phyloP scores from a whole-genome alignment of 2,113 vertebrate species.

The Alethe castanea region DNA sequence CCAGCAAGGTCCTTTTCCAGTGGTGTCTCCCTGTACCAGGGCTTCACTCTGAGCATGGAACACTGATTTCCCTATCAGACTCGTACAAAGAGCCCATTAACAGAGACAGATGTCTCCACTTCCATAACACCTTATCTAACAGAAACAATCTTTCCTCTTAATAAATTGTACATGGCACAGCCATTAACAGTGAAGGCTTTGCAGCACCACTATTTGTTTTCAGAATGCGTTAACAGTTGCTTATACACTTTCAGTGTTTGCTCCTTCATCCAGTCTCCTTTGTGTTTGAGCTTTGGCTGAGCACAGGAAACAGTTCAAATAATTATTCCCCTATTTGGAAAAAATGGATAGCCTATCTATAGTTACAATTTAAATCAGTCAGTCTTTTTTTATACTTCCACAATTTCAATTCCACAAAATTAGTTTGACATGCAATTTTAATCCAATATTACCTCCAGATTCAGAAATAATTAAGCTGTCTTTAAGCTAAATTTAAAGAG shows the following conservation, averaged over 20 bases:
- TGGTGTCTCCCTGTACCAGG: background rate
- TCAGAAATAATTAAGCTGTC: constrained; percentile 26
- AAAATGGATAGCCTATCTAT: background rate
- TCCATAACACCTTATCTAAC: constrained; percentile 45
- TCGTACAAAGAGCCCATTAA: background rate
- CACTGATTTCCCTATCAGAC: constrained; percentile 8
- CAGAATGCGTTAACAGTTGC: constrained; percentile 16
- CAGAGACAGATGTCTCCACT: constrained; percentile 6
- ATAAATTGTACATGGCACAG: background rate
- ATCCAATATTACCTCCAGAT: background rate
- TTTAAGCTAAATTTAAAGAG: constrained; percentile 32
- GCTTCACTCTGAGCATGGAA: background rate
- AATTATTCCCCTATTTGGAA: constrained; percentile 21
- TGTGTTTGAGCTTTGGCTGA: background rate
- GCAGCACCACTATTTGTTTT: constrained; percentile 47
- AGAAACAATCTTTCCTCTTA: constrained; percentile 34
- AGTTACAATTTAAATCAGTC: background rate
- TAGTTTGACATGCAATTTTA: background rate
- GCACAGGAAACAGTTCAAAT: constrained; percentile 11
- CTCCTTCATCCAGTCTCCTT: background rate
- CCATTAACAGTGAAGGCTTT: constrained; percentile 18
- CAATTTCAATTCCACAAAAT: background rate
- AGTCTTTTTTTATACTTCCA: background rate
- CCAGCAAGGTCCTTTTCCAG: accelerated
- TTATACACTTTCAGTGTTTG: constrained; percentile 35